Base-by-base conservation (phyloP, 2,888 invertebrate genomes). In the Liopterus haemorrhoidalis region DNA sequence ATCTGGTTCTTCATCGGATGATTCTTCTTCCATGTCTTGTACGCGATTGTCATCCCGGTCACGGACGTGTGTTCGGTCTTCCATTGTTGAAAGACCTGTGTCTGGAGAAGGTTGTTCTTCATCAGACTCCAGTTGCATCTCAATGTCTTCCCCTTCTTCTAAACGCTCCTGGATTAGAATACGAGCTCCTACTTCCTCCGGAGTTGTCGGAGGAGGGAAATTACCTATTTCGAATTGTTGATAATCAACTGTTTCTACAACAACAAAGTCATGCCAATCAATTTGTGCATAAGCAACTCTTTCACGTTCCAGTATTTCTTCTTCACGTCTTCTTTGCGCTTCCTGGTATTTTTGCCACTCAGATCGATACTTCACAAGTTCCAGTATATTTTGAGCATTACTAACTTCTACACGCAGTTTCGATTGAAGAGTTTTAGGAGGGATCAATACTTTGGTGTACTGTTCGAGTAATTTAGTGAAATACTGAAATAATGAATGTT, bases 221-320 rank as follows among this genome's bases (percentile, higher is more conserved):
- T 94, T 91, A 1, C 94, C 93, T 8, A 85, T 83, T 70, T 99
- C 99, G 58, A 90, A 91, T 0, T 92, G 89, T 56, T 95, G 94
- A 66, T 97, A 99, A 68, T 99, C 99, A 0, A 99, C 97, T 0
- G 97, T 97, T 71, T 99, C 99, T 0, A 99, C 99, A 0, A 99
- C 97, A 1, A 99, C 97, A 68, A 99, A 99, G 68, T 99, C 97
- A 65, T 99, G 99, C 99, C 99, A 99, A 66, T 99, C 99, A 51
- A 99, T 96, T 61, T 93, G 93, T 0, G 96, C 95, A 65, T 99
- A 99, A 0, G 90, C 90, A 19, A 90, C 81, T 64, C 97, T 78
- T 67, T 99, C 99, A 49, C 88, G 81, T 67, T 99, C 99, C 5
- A 91, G 75, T 59, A 93, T 90, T 51, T 96, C 95, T 62, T 97